These are phyloP conservation scores for Erythrolamprus reginae DNA, from an alignment of 2,113 vertebrate species.

Conservation along the genomic window DNA sequence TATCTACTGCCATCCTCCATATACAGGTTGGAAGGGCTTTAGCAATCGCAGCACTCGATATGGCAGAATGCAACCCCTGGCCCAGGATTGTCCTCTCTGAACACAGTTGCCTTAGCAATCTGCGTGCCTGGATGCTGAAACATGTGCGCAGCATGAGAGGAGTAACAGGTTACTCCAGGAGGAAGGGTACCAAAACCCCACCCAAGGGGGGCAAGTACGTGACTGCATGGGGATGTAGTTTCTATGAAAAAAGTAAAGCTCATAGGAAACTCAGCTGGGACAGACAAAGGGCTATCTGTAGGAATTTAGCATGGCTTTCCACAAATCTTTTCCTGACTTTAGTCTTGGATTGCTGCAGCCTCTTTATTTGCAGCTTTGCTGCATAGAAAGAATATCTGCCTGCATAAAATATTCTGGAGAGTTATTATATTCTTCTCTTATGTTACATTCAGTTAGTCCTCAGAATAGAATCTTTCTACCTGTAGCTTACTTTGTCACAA, in stretches of 20 bases:
- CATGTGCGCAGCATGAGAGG: conserved; percentile 84
- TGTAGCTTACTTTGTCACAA: background rate
- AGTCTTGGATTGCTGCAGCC: background rate
- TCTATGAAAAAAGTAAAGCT: background rate
- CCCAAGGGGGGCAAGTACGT: conserved; percentile 76
- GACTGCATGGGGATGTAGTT: background rate
- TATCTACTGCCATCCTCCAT: background rate
- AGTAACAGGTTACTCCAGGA: conserved; percentile 41
- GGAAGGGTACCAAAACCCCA: conserved; percentile 61
- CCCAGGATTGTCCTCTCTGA: conserved; percentile 88
- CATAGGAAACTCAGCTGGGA: conserved; percentile 24
- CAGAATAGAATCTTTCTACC: background rate
- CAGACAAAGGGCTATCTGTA: background rate
- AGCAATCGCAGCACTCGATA: conserved; percentile 88
- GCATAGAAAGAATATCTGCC: background rate
- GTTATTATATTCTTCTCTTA: background rate
- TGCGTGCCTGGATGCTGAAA: conserved; percentile 89
- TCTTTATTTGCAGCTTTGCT: background rate
- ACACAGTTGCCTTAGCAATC: conserved; percentile 85
- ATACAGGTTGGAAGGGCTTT: conserved; percentile 87
- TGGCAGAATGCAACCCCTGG: conserved; percentile 94
- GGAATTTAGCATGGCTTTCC: background rate
- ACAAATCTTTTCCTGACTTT: background rate
- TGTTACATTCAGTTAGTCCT: background rate
- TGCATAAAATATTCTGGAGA: background rate